Evolutionary conservation across 2,888 invertebrate genomes (phyloP).

Genomic region (Athrips mouffetella): DNA sequence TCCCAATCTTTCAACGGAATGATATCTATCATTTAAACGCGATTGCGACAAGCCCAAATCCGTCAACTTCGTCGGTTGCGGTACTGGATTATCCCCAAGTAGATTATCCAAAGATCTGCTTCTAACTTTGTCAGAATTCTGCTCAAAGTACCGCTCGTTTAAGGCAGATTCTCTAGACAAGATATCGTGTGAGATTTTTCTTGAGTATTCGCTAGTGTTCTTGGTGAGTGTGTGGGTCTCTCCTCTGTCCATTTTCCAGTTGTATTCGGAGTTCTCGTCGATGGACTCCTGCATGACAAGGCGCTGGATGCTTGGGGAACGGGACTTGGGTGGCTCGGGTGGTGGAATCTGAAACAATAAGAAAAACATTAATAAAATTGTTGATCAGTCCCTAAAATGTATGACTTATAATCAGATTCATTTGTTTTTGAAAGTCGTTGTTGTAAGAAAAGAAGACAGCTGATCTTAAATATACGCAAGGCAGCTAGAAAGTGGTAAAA

Average conservation of each 20-base stretch:
- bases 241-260: constrained; percentile 64
- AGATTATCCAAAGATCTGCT: constrained; percentile 90
- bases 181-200: constrained; percentile 87
- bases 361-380: no score
- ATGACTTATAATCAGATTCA: no score
- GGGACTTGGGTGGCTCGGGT: constrained; percentile 81
- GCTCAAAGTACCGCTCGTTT: constrained; percentile 92
- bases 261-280: constrained; percentile 67
- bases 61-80: constrained; percentile 80
- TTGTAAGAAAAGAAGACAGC: no score
- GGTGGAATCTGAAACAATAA: constrained; percentile 75
- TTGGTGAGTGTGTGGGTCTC: constrained; percentile 41
- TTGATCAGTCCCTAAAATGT: no score
- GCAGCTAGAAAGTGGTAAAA: no score
- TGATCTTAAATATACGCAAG: no score
- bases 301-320: constrained; percentile 69
- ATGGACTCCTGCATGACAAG: constrained; percentile 63
- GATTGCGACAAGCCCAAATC: constrained; percentile 90
- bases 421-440: no score
- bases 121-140: constrained; percentile 83
- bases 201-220: constrained; percentile 39
- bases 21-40: constrained; percentile 92
- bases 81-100: constrained; percentile 82
- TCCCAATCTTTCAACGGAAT: constrained; percentile 86
- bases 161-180: constrained; percentile 89